These are phyloP conservation scores for Acrossocheilus wenchowensis DNA, from an alignment of 2,797 vertebrate genomes.

Conservation along the genomic window DNA sequence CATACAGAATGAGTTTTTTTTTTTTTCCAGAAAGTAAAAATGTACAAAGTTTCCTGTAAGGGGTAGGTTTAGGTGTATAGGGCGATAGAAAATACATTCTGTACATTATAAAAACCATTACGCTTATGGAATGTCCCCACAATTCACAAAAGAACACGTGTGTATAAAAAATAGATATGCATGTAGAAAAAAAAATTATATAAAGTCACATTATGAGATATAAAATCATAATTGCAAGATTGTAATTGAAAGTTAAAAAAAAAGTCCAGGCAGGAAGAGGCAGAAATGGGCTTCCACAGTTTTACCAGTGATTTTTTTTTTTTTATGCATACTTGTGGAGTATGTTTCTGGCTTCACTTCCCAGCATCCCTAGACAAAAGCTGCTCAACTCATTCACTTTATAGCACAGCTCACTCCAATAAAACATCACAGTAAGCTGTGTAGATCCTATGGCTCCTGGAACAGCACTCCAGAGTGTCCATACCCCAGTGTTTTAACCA, in stretches of 20 bases:
- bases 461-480: conserved; percentile 45
- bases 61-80: too few species aligned
- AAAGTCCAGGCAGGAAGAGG: not conserved
- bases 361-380: conserved; percentile 3
- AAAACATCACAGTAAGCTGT: conserved; percentile 74
- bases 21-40: too few species aligned
- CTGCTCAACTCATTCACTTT: conserved; percentile 53
- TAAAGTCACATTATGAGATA: not conserved
- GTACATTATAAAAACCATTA: too few species aligned
- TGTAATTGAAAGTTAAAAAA: not conserved
- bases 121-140: too few species aligned
- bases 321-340: not conserved
- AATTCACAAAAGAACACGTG: too few species aligned
- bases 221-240: not conserved
- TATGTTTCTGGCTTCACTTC: conserved; percentile 20
- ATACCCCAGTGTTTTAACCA: conserved; percentile 57
- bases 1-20: too few species aligned
- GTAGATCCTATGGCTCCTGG: conserved; percentile 67
- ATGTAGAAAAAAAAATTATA: not conserved
- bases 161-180: too few species aligned
- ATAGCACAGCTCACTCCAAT: conserved; percentile 33
- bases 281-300: not conserved
- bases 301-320: not conserved
- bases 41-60: too few species aligned
- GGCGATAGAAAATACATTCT: too few species aligned